Conservation (phyloP, 2,797 vertebrate species). For the Pantherophis alleghaniensis region DNA sequence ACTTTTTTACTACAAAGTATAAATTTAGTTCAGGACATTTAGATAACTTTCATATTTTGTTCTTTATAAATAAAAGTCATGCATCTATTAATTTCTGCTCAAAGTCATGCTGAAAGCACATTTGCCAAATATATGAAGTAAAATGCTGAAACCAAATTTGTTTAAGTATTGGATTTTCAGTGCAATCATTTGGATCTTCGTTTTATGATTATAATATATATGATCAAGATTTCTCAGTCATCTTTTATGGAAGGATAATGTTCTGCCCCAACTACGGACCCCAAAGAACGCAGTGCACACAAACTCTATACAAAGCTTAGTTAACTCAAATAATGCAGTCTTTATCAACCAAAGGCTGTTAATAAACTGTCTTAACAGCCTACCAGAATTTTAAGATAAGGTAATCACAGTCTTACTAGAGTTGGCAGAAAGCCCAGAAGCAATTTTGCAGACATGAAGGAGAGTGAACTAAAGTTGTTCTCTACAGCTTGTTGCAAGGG, state of each 20-base stretch:
- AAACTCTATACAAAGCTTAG: too few species aligned
- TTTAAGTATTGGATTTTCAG: not conserved
- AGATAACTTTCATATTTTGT: not conserved
- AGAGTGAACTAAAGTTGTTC: too few species aligned
- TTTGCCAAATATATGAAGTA: conserved; percentile 1
- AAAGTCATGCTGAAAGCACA: not conserved
- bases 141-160: conserved; percentile 24
- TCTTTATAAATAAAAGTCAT: not conserved
- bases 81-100: not conserved
- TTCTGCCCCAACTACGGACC: too few species aligned
- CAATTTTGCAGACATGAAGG: too few species aligned
- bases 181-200: conserved; percentile 25
- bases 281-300: too few species aligned
- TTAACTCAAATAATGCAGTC: too few species aligned
- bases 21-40: conserved; percentile 5
- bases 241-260: not conserved
- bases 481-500: too few species aligned
- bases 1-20: not conserved
- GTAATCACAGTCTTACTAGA: too few species aligned
- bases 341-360: too few species aligned
- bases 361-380: too few species aligned
- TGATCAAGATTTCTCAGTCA: not conserved
- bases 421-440: too few species aligned
- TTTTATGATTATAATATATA: conserved; percentile 16
- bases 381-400: too few species aligned